A percentile compares a stretch with the other conserved stretches of the same genome.
Evolutionary conservation across 2,113 vertebrate species (phyloP).

Genomic region (Triplophysa siluroides): DNA sequence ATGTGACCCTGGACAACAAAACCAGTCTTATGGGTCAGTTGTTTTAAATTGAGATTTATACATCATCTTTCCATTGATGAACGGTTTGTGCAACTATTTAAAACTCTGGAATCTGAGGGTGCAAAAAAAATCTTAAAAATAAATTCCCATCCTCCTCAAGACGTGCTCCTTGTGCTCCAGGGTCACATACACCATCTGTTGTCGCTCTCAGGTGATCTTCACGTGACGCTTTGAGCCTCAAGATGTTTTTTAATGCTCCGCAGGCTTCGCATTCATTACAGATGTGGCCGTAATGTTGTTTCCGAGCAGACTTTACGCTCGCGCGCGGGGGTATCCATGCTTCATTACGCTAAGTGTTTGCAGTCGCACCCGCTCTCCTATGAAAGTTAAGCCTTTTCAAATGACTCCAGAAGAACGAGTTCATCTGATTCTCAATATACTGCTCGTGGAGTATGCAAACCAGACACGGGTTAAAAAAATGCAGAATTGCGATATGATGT

Average conservation of each 20-base stretch:
- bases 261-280: constrained; percentile 32
- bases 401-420: constrained; percentile 16
- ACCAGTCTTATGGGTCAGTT: too few species aligned
- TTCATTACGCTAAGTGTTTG: constrained; percentile 29
- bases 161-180: too few species aligned
- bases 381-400: constrained; percentile 19
- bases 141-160: too few species aligned
- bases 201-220: not conserved
- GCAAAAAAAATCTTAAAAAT: too few species aligned
- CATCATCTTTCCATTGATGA: too few species aligned
- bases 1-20: too few species aligned
- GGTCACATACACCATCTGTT: too few species aligned
- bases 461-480: not conserved
- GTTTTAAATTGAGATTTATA: too few species aligned
- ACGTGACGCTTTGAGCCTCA: constrained; percentile 3
- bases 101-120: too few species aligned
- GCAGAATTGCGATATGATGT: too few species aligned
- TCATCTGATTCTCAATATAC: constrained; percentile 22
- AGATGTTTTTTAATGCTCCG: constrained; percentile 40
- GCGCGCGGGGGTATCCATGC: constrained; percentile 11
- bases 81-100: too few species aligned
- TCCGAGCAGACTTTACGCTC: constrained; percentile 30
- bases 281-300: constrained; percentile 26
- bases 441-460: not conserved
- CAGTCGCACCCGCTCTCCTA: not conserved